Conservation (phyloP, 1,140 invertebrate genomes). For the Neotoxoptera formosana region DNA sequence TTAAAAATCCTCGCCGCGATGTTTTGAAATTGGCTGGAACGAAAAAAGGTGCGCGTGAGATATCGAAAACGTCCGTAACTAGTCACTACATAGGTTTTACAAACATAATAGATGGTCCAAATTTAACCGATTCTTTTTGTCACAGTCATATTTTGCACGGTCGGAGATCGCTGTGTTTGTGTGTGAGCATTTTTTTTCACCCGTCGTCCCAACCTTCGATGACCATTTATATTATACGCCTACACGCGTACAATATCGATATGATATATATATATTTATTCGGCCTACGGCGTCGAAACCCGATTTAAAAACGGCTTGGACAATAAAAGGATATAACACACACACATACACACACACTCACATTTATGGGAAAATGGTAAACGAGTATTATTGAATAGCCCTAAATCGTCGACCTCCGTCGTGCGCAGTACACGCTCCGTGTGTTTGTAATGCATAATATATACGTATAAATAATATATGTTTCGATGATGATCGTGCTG, state of each 20-base stretch:
- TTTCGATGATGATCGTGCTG: not conserved
- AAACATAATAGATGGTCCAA: constrained; percentile 44
- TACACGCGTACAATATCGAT: not conserved
- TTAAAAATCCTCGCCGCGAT: constrained; percentile 14
- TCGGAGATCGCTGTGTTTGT: constrained; percentile 14
- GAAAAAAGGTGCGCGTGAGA: constrained; percentile 20
- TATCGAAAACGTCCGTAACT: constrained; percentile 34
- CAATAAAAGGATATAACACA: constrained; percentile 32
- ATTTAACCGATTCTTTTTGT: constrained; percentile 56
- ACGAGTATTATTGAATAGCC: constrained; percentile 35
- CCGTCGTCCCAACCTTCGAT: not conserved
- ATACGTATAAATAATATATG: not conserved
- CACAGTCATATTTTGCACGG: constrained; percentile 39
- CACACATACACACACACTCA: no score
- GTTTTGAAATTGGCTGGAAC: constrained; percentile 13
- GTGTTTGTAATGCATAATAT: not conserved
- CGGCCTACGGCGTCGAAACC: not conserved
- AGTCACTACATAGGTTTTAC: constrained; percentile 54
- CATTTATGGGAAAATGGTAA: constrained; percentile 8
- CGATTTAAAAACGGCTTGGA: constrained; percentile 34
- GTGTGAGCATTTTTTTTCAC: constrained; percentile 25
- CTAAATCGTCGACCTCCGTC: not conserved
- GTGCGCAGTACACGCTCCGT: not conserved
- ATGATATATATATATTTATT: constrained; percentile 39
- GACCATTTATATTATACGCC: constrained; percentile 34